phyloP scores from a whole-genome alignment of 2,113 vertebrate genomes.

The Theristicus caerulescens region DNA sequence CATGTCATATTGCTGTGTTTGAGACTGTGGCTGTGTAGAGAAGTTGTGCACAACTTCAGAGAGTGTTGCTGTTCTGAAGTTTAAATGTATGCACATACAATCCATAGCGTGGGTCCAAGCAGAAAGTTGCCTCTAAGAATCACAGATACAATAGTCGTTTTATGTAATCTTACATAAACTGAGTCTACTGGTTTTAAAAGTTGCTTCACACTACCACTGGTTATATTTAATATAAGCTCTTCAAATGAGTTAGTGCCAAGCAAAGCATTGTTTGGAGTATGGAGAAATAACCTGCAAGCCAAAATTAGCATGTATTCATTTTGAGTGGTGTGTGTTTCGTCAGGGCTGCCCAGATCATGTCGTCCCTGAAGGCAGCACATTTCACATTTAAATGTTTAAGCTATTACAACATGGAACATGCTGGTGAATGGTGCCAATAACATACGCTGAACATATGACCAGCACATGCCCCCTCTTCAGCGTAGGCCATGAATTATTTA shows the following conservation, averaged over 20 bases:
- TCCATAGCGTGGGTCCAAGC: neutral
- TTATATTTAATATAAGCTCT: neutral
- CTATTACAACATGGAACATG: constrained; percentile 46
- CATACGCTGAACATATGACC: constrained; percentile 56
- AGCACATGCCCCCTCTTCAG: constrained; percentile 35
- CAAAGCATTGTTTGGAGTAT: constrained; percentile 54
- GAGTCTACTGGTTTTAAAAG: neutral
- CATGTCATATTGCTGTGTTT: fast-evolving
- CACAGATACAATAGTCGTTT: neutral
- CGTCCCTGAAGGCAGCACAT: constrained; percentile 53
- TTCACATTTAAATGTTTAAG: constrained; percentile 36
- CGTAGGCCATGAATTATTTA: neutral
- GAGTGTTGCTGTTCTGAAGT: neutral
- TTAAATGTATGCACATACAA: fast-evolving
- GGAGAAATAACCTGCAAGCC: constrained; percentile 53
- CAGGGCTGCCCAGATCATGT: constrained; percentile 56
- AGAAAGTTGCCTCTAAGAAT: neutral
- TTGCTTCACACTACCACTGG: neutral
- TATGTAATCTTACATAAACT: neutral
- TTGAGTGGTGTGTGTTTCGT: constrained; percentile 30
- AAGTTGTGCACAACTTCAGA: neutral
- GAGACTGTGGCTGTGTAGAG: neutral
- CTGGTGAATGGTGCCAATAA: constrained; percentile 24
- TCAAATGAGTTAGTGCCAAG: constrained; percentile 11
- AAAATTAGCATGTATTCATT: constrained; percentile 31